phyloP scores from a whole-genome alignment of 2,888 invertebrate species.

The Troides helena region DNA sequence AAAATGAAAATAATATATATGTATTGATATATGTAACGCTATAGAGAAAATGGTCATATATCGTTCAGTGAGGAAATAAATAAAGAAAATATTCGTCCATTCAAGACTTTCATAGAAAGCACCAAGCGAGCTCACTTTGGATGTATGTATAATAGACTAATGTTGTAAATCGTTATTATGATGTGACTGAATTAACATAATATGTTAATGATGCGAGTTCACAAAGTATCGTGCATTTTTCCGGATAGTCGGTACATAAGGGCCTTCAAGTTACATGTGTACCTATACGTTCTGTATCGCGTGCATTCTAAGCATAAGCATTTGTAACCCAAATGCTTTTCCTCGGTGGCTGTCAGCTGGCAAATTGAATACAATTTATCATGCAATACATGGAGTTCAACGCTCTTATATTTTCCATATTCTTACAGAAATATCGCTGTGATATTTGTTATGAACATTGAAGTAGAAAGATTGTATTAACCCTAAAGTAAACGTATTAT shows the following conservation, averaged over 20 bases:
- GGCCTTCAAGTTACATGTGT: slow-evolving; percentile 1
- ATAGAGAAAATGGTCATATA: neutral
- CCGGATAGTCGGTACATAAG: neutral
- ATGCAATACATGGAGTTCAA: slow-evolving; percentile 64
- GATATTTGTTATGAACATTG: slow-evolving; percentile 24
- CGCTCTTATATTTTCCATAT: slow-evolving; percentile 49
- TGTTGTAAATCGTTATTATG: neutral
- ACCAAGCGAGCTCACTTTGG: neutral
- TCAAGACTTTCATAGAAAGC: neutral
- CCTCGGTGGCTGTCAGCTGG: slow-evolving; percentile 69
- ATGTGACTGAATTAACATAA: neutral
- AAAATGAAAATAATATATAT: neutral
- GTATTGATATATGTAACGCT: neutral
- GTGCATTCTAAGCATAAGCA: slow-evolving; percentile 71
- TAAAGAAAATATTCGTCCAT: too few relatives aligned
- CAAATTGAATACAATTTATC: slow-evolving; percentile 77
- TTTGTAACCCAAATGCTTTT: slow-evolving; percentile 74
- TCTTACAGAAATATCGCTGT: slow-evolving; percentile 35
- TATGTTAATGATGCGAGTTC: neutral
- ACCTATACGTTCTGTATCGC: slow-evolving; percentile 53
- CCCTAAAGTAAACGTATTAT: neutral
- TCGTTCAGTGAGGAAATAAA: neutral
- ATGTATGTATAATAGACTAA: neutral
- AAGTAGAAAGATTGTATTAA: slow-evolving; percentile 12
- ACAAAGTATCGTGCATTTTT: slow-evolving; percentile 5